These are phyloP conservation scores for Troglohyphantes excavatus DNA, from an alignment of 2,888 invertebrate species.

Conservation along the genomic window DNA sequence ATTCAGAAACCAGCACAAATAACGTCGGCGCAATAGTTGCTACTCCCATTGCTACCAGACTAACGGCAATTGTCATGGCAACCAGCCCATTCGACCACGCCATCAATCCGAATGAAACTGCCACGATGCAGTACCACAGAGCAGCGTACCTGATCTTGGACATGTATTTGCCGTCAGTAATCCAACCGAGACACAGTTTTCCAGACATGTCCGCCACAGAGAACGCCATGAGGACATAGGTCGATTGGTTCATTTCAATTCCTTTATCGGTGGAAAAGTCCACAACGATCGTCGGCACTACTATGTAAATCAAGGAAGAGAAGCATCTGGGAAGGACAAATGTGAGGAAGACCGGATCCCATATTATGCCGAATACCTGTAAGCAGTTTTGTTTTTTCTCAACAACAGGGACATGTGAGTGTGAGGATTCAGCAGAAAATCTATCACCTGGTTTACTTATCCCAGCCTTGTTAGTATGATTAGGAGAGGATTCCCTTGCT, in stretches of 20 bases:
- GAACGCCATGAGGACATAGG: background rate
- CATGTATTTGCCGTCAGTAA: slow-evolving; percentile 1
- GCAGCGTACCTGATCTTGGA: background rate
- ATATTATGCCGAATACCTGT: background rate
- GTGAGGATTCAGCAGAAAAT: too few relatives aligned
- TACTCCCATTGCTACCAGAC: background rate
- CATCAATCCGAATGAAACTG: background rate
- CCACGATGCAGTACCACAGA: background rate
- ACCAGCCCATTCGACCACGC: background rate
- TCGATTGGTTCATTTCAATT: background rate
- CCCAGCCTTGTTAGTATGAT: too few relatives aligned
- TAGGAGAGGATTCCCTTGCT: too few relatives aligned
- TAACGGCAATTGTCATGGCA: background rate
- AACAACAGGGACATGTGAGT: too few relatives aligned
- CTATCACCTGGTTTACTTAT: background rate
- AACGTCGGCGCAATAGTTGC: background rate
- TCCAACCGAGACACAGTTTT: background rate
- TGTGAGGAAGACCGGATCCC: background rate
- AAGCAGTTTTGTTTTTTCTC: too few relatives aligned
- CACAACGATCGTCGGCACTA: background rate
- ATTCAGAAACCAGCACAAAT: background rate
- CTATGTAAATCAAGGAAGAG: background rate
- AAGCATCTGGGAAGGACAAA: background rate
- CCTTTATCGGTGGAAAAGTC: background rate
- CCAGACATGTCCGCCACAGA: background rate